Base-by-base conservation (phyloP, 1,140 invertebrate genomes). In the Heliconius hewitsoni region DNA sequence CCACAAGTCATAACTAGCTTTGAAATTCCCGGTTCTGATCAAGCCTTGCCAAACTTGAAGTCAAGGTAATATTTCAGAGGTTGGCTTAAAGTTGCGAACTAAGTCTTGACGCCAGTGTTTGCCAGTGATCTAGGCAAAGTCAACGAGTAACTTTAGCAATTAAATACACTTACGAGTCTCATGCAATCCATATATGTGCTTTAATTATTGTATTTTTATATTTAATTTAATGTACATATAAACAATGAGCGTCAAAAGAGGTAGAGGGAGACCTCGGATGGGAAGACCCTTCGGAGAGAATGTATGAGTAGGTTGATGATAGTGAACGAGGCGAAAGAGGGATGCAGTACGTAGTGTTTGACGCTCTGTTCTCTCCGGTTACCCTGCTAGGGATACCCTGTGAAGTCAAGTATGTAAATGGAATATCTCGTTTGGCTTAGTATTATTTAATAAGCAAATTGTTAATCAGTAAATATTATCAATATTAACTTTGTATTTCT, bases 121-220 rank as follows among this genome's bases (percentile, higher is more conserved):
- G 55, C 23, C 76, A 73, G 27, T 72, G 71, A 76, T 71, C 76
- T 73, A 73, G 79, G 42, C 76, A 42, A 57, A 77, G 73, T 74
- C 74, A 60, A 77, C 70, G 23, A 81, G 76, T 77, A 80, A 80
- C 79, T 80, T 80, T 80, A 77, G 75, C 71, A 80, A 77, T 80
- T 80, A 75, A 42, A 60, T 75, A 55, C 34, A 39, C 74, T 60
- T 60, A 60, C 9, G 60, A 11, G 27, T 66, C 9, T 27, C 23
- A 66, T 66, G 27, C 60, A 30, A 66, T 66, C 60, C 27, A 30
- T 66, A 16, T 66, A 16, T 30, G 27, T 30, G 11, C 13, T 27
- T 66, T 66, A 66, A 13, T 66, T 66, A 11, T 30, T 16, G 5
- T 30, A 30, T 5, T 66, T 66, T 66, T 66, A 27, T 9, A 57